Evolutionary conservation across 2,797 vertebrate genomes (phyloP).

Genomic region (Tangara arthus): DNA sequence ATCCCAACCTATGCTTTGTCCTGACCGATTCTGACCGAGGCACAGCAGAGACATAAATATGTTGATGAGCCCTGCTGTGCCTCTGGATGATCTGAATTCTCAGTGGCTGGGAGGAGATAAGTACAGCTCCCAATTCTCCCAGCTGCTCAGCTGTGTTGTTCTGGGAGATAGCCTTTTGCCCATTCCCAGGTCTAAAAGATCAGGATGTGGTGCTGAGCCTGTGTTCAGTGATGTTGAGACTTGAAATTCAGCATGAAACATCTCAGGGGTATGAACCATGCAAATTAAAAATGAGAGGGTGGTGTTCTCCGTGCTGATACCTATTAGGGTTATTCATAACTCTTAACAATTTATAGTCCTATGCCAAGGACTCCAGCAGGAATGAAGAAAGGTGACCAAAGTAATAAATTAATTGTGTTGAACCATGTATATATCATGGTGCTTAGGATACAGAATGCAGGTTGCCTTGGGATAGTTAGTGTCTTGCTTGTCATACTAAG

Average conservation of each 20-base stretch:
- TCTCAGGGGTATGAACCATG: background rate
- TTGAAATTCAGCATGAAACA: background rate
- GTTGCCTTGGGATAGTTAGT: background rate
- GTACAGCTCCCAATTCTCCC: background rate
- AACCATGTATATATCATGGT: background rate
- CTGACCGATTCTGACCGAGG: fast-evolving
- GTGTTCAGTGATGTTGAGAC: background rate
- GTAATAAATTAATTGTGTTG: constrained; percentile 8
- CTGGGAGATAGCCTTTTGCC: background rate
- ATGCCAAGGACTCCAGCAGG: background rate
- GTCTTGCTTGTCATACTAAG: background rate
- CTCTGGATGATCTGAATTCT: background rate
- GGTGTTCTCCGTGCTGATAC: background rate
- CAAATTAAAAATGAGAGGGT: background rate
- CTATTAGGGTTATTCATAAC: background rate
- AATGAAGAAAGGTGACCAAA: constrained; percentile 7
- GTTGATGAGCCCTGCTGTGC: background rate
- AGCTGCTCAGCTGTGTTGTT: background rate
- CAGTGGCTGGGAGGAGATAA: background rate
- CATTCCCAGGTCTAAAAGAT: background rate
- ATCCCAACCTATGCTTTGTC: background rate
- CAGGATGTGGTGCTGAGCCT: background rate
- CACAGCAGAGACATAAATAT: background rate
- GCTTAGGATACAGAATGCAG: background rate
- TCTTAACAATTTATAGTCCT: background rate